These are phyloP conservation scores for Poeciliopsis retropinna DNA, from an alignment of 2,113 vertebrate genomes.

Conservation along the genomic window DNA sequence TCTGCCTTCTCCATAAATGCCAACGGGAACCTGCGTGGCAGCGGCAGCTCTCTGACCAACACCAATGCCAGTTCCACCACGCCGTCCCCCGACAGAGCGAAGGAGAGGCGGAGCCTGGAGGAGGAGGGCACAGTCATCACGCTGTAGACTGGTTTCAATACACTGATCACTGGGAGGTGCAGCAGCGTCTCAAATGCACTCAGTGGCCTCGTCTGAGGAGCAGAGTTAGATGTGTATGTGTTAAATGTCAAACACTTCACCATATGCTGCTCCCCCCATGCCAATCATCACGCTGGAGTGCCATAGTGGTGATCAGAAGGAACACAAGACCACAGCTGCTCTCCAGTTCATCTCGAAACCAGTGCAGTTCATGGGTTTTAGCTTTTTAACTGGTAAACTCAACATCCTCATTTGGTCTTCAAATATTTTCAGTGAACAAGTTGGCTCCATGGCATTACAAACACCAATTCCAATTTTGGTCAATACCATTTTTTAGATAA, in stretches of 20 bases:
- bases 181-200: conserved; percentile 1
- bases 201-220: conserved; percentile 34
- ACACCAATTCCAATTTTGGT: not conserved
- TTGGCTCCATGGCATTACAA: not conserved
- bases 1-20: conserved; percentile 40
- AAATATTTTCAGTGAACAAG: not conserved
- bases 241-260: conserved; percentile 18
- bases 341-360: not conserved
- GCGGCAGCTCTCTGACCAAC: conserved; percentile 64
- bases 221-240: conserved; percentile 34
- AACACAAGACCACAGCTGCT: conserved; percentile 9
- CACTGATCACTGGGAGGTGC: conserved; percentile 29
- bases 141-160: conserved; percentile 77
- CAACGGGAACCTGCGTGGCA: conserved; percentile 84
- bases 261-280: conserved; percentile 21
- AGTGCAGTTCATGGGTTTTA: not conserved
- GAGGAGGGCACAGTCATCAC: conserved; percentile 98
- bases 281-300: conserved; percentile 56
- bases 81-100: conserved; percentile 62
- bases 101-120: conserved; percentile 81
- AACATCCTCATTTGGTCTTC: not conserved
- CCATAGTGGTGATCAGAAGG: conserved; percentile 57
- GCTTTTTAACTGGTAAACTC: not conserved
- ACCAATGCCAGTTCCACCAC: conserved; percentile 31
- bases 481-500: too few species aligned